Conservation (phyloP, 2,113 vertebrate genomes). For the Corythoichthys intestinalis region DNA sequence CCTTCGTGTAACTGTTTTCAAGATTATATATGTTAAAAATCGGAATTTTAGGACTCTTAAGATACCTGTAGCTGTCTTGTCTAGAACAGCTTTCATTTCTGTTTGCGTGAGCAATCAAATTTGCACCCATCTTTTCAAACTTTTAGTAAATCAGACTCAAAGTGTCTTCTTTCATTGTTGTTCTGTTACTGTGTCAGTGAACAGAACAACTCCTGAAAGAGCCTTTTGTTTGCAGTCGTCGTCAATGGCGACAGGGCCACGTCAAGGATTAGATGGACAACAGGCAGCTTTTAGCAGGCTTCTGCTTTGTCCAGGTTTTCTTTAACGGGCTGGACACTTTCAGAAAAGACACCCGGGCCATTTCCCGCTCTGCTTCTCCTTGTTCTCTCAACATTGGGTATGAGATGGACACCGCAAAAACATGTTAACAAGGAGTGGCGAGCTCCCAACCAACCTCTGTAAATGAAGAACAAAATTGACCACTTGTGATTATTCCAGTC, state of each 20-base stretch:
- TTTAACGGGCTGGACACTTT: constrained; percentile 51
- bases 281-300: constrained; percentile 61
- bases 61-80: no score
- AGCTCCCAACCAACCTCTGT: constrained; percentile 61
- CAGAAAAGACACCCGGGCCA: constrained; percentile 57
- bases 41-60: no score
- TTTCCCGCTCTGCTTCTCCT: constrained; percentile 52
- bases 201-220: constrained; percentile 64
- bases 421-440: constrained; percentile 63
- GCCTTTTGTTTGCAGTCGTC: constrained; percentile 58
- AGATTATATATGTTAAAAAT: no score
- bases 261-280: constrained; percentile 67
- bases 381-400: constrained; percentile 58
- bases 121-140: not conserved
- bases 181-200: constrained; percentile 53
- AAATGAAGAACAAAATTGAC: constrained; percentile 55
- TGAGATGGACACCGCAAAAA: constrained; percentile 55
- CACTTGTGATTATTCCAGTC: constrained; percentile 42
- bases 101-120: not conserved
- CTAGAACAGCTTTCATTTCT: not conserved
- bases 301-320: constrained; percentile 65
- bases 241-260: constrained; percentile 61
- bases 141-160: constrained; percentile 10
- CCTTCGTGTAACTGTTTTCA: not conserved
- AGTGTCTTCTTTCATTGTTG: constrained; percentile 56